Evolutionary conservation across 2,888 invertebrate species (phyloP).

Genomic region (Polyommatus icarus): DNA sequence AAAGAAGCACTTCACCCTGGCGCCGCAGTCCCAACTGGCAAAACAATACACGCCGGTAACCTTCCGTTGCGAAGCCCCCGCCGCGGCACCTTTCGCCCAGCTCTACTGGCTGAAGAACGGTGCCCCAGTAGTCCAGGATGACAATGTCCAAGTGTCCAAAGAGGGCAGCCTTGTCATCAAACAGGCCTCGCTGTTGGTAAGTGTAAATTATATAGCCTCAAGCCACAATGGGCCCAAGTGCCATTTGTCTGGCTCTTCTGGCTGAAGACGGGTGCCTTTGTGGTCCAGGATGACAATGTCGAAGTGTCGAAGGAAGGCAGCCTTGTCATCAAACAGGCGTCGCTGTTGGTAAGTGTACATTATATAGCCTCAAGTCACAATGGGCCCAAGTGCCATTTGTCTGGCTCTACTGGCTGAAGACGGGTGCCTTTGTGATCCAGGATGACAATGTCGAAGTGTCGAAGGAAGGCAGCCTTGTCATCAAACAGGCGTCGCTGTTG

Average conservation of each 20-base stretch:
- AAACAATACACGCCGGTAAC: conserved; percentile 92
- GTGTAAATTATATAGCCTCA: conserved; percentile 36
- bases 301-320: conserved; percentile 91
- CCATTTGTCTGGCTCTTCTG: conserved; percentile 93
- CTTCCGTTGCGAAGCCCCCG: conserved; percentile 93
- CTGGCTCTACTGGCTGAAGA: conserved; percentile 91
- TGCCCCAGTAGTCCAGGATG: conserved; percentile 82
- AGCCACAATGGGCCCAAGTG: no score
- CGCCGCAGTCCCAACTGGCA: conserved; percentile 91
- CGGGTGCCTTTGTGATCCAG: conserved; percentile 83
- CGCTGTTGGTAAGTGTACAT: conserved; percentile 78
- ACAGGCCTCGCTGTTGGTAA: conserved; percentile 87
- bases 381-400: conserved; percentile 82
- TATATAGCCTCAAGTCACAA: no score
- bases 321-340: conserved; percentile 91
- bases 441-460: conserved; percentile 87
- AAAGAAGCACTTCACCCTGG: conserved; percentile 93
- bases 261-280: conserved; percentile 87
- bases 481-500: conserved; percentile 90
- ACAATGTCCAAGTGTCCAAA: conserved; percentile 87
- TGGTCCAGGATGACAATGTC: conserved; percentile 83
- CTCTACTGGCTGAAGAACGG: conserved; percentile 93
- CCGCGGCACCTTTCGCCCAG: conserved; percentile 91
- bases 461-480: conserved; percentile 90
- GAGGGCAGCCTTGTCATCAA: conserved; percentile 92